Evolutionary conservation across 2,113 vertebrate species (phyloP), one percentile per base, ranked within the genome.

Genomic region (Heterotis niloticus): DNA sequence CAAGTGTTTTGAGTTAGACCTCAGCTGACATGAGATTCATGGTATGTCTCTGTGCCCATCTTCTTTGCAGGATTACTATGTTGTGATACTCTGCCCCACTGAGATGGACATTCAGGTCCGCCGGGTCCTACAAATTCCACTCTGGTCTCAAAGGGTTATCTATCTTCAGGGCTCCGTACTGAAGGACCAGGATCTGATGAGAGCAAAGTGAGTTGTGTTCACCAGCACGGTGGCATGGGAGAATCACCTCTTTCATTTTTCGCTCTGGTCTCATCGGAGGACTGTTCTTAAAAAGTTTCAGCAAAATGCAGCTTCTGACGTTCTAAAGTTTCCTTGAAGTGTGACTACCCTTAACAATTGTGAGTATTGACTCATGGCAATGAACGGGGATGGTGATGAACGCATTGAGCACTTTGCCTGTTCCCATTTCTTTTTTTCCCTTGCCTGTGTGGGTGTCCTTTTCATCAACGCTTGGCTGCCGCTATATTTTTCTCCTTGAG

Each of bases 61-160:
- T 71, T 70, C 69, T 44, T 86, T 87, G 0, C 90, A 99, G 97
- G 96, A 98, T 89, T 96, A 98, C 84, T 99, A 98, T 12, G 97
- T 99, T 86, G 96, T 99, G 87, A 98, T 99, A 83, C 93, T 99
- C 44, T 99, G 97, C 77, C 96, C 97, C 0, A 95, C 93, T 0
- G 97, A 99, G 87, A 98, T 98, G 94, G 97, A 98, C 59, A 87
- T 94, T 34, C 97, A 98, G 90, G 97, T 99, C 44, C 92, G 96
- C 9, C 86, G 97, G n/a, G 96, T 96, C 51, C 92, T 99, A 66
- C 96, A 99, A 92, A 98, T 99, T 82, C 97, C 97, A 0, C 90
- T 99, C 71, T 99, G 97, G 97, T 96, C 97, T 0, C 97, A 99
- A 86, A 85, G 97, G 24, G 97, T 99, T 28, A 99, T 99, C 84